Evolutionary conservation across 2,113 vertebrate species (phyloP).

Genomic region (Ranitomeya imitator): DNA sequence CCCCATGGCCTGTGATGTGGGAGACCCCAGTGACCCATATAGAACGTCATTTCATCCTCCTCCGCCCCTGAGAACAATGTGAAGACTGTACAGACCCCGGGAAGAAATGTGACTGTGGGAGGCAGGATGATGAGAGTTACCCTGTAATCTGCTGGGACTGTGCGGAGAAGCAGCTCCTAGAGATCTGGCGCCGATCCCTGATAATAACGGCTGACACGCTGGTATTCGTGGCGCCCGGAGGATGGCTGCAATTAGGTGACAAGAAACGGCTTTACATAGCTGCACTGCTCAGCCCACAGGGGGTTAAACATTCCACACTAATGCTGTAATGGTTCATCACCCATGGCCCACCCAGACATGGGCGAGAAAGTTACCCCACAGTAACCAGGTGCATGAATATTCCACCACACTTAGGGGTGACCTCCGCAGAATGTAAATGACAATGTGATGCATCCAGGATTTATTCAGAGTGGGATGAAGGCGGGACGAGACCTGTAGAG

Average conservation of each 20-base stretch:
- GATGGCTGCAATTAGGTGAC: background rate
- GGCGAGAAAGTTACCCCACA: background rate
- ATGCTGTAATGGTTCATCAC: background rate
- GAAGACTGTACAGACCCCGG: slow-evolving; percentile 4
- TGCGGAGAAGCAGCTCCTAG: background rate
- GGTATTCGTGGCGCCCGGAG: background rate
- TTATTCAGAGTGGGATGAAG: no score
- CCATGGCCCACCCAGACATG: background rate
- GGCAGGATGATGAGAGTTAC: background rate
- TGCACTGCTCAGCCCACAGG: background rate
- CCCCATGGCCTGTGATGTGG: background rate
- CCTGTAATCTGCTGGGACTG: background rate
- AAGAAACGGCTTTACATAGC: background rate
- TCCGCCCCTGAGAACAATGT: background rate
- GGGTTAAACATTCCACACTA: background rate
- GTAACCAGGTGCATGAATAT: background rate
- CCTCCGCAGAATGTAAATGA: no score
- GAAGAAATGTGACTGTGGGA: background rate
- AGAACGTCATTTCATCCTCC: slow-evolving; percentile 34
- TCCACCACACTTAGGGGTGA: background rate
- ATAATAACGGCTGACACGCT: background rate
- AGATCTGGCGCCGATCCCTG: background rate
- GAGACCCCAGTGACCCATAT: background rate
- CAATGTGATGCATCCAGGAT: no score
- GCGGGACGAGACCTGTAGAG: no score